Evolutionary conservation across 1,140 invertebrate genomes (phyloP).

Genomic region (Bombus terrestris): DNA sequence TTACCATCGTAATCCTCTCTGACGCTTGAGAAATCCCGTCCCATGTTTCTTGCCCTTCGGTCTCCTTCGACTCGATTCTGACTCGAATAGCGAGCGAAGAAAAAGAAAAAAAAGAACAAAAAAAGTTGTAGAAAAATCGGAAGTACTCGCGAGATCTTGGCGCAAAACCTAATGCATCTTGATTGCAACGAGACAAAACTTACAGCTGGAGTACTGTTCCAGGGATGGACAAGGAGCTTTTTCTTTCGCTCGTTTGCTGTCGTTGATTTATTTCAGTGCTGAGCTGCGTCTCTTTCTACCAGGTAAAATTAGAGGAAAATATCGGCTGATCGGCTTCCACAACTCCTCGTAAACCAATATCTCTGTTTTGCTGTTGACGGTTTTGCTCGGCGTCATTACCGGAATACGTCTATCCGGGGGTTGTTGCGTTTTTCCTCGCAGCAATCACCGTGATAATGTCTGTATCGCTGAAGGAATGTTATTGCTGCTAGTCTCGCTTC

Average conservation of each 20-base stretch:
- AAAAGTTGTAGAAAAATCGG: conserved; percentile 10
- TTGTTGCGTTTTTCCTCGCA: background rate
- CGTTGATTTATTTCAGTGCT: conserved; percentile 32
- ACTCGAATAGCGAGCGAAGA: background rate
- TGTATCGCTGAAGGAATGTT: conserved; percentile 1
- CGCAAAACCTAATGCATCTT: conserved; percentile 47
- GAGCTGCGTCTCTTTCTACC: background rate
- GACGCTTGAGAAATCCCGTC: conserved; percentile 1
- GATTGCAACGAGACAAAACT: conserved; percentile 44
- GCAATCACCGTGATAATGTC: conserved; percentile 20
- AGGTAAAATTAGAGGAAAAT: conserved; percentile 43
- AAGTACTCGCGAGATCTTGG: conserved; percentile 33
- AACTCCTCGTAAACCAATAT: conserved; percentile 17
- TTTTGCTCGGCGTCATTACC: conserved; percentile 5
- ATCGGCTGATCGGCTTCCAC: conserved; percentile 8
- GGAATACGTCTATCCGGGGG: background rate
- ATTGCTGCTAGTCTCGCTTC: background rate
- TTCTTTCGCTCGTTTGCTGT: conserved; percentile 3
- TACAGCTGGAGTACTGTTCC: background rate
- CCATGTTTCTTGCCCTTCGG: background rate
- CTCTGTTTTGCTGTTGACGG: background rate
- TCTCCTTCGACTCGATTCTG: background rate
- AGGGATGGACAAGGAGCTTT: background rate
- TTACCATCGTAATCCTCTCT: background rate
- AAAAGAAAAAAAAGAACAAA: background rate